phyloP scores from a whole-genome alignment of 1,140 invertebrate genomes.

The Drosophila triauraria region DNA sequence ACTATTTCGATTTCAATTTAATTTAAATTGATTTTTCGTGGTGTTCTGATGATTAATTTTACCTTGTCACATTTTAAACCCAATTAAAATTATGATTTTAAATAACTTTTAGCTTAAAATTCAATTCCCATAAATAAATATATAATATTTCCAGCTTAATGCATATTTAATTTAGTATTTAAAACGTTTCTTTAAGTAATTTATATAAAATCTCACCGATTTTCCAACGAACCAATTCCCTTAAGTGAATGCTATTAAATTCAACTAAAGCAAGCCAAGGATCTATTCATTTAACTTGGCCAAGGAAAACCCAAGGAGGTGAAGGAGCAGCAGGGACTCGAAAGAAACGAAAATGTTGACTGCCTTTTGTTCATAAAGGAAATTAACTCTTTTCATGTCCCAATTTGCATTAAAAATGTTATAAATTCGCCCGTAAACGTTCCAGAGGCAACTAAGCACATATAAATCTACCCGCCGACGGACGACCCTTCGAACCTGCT shows the following conservation, averaged over 20 bases:
- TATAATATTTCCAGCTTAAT: background rate
- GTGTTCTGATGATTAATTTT: too few species aligned
- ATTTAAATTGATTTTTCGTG: background rate
- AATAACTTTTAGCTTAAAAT: background rate
- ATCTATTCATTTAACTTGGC: constrained; percentile 3
- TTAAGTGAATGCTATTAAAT: constrained; percentile 19
- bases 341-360: constrained; percentile 11
- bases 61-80: too few species aligned
- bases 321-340: constrained; percentile 2
- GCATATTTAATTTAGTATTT: background rate
- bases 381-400: constrained; percentile 58
- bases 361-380: constrained; percentile 58
- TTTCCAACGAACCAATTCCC: constrained; percentile 7
- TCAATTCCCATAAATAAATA: background rate
- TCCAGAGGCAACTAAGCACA: constrained; percentile 45
- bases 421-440: constrained; percentile 53
- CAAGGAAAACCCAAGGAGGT: constrained; percentile 4
- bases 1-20: too few species aligned
- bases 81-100: background rate
- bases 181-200: background rate
- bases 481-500: constrained; percentile 31
- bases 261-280: background rate
- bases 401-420: constrained; percentile 50
- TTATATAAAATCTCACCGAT: background rate
- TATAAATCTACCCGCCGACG: constrained; percentile 51